These are phyloP conservation scores for Drosophila kambysellisi DNA, from an alignment of 2,888 invertebrate genomes.

Conservation along the genomic window DNA sequence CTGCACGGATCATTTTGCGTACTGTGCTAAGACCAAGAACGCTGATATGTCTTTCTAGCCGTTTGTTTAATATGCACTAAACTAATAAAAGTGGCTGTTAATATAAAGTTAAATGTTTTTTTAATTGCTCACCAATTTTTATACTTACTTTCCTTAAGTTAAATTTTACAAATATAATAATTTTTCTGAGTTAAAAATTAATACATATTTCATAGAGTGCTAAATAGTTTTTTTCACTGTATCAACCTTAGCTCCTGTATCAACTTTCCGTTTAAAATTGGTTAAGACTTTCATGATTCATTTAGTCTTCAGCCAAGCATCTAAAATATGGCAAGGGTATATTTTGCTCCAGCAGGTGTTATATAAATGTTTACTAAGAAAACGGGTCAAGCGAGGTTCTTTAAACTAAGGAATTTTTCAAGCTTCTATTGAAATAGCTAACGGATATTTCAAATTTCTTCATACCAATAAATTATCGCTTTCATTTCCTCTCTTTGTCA, in stretches of 20 bases:
- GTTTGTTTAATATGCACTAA: slow-evolving; percentile 33
- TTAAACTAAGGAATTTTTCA: neutral
- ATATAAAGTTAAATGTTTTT: too few relatives aligned
- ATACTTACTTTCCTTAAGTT: neutral
- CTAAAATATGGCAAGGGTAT: neutral
- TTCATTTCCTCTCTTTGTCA: neutral
- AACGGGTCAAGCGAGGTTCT: neutral
- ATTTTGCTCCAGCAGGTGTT: neutral
- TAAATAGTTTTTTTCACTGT: slow-evolving; percentile 10
- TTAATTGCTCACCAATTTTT: too few relatives aligned
- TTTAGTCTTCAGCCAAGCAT: slow-evolving; percentile 17
- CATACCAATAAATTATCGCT: neutral
- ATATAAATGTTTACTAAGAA: neutral
- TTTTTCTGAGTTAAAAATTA: neutral
- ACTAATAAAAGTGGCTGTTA: neutral
- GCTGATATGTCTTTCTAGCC: slow-evolving; percentile 27
- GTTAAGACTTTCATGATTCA: slow-evolving; percentile 24
- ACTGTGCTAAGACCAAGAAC: slow-evolving; percentile 35
- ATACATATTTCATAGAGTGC: neutral
- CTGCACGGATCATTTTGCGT: slow-evolving; percentile 31
- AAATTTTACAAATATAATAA: neutral
- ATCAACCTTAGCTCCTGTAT: slow-evolving; percentile 10
- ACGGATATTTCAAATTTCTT: neutral
- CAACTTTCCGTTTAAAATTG: slow-evolving; percentile 41
- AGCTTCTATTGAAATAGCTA: neutral